Percentiles rank a stretch among this genome's conserved stretches.
These are phyloP conservation scores for Heliconius ismenius DNA, from an alignment of 2,888 invertebrate species.

Conservation along the genomic window DNA sequence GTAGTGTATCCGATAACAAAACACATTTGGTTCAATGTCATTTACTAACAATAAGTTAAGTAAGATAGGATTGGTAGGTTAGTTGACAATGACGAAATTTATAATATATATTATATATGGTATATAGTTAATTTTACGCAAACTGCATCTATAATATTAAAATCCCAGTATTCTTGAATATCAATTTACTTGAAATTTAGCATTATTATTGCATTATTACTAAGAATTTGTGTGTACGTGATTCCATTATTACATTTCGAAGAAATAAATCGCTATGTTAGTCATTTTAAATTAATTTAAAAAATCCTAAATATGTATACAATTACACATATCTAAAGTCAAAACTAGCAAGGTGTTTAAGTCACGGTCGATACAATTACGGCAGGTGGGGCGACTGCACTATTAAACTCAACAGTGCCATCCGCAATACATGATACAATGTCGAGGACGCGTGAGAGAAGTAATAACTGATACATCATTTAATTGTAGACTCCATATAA, in stretches of 20 bases:
- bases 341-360: conserved; percentile 61
- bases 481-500: conserved; percentile 1
- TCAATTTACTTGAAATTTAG: background rate
- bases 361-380: conserved; percentile 70
- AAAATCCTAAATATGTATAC: background rate
- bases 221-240: conserved; percentile 29
- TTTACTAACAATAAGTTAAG: conserved; percentile 30
- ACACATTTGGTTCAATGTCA: conserved; percentile 40
- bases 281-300: background rate
- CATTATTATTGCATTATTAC: conserved; percentile 24
- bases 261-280: conserved; percentile 20
- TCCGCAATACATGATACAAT: conserved; percentile 67
- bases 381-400: conserved; percentile 69
- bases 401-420: conserved; percentile 64
- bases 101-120: background rate
- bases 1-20: conserved; percentile 24
- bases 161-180: background rate
- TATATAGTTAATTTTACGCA: conserved; percentile 1
- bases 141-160: background rate
- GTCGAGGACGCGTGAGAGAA: conserved; percentile 62
- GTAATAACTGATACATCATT: conserved; percentile 34
- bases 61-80: conserved; percentile 9
- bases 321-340: conserved; percentile 23
- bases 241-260: conserved; percentile 33
- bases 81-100: background rate